A percentile compares a stretch with the other conserved stretches of the same genome.
Conservation (phyloP, 2,113 vertebrate genomes). For the Gorsachius goisagi region DNA sequence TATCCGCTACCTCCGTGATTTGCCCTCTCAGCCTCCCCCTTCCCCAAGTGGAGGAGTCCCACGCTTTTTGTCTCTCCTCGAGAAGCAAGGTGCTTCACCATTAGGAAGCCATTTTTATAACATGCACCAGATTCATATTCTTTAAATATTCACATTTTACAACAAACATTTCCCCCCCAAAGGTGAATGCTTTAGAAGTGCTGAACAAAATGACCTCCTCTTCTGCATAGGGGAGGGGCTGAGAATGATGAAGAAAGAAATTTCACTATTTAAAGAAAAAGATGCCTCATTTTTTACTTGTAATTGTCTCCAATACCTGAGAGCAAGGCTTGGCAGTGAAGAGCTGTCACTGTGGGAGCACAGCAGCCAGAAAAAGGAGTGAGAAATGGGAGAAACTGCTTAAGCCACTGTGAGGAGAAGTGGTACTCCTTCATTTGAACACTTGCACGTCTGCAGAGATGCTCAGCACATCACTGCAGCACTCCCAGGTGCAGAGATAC, state of each 20-base stretch:
- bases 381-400: neutral
- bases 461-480: neutral
- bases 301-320: neutral
- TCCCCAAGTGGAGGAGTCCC: neutral
- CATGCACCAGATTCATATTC: neutral
- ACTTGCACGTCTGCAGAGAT: neutral
- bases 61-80: neutral
- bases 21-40: neutral
- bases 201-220: neutral
- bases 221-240: accelerated
- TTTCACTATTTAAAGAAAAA: neutral
- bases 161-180: neutral
- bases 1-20: neutral
- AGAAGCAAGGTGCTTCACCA: neutral
- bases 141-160: neutral
- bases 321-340: neutral
- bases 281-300: neutral
- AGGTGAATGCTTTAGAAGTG: neutral
- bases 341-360: neutral
- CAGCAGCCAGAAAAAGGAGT: neutral
- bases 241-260: neutral
- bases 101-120: neutral
- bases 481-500: neutral
- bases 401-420: neutral
- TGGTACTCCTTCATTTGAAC: neutral